Evolutionary conservation across 2,888 invertebrate species (phyloP), one percentile per base, ranked within the genome.

Genomic region (Orchesella flavescens): DNA sequence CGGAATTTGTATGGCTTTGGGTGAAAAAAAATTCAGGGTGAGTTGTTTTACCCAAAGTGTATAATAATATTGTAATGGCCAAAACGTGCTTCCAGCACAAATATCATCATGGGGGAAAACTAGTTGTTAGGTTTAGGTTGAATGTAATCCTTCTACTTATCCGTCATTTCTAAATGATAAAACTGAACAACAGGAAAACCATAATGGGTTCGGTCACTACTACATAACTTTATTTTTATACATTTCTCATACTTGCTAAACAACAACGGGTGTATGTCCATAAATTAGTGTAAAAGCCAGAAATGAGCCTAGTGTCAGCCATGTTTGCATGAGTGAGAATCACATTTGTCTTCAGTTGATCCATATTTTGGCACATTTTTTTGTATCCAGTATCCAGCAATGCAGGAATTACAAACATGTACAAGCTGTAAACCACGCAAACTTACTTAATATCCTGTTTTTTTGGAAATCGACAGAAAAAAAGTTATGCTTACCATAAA

Each of bases 291-390:
- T 34, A 34, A 34, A 34, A 34, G n/a, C 53, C 12, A 13, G 12
- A 53, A n/a, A 53, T 53, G 53, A 34, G 34, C 34, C 10, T 53
- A 10, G 12, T n/a, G 53, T 53, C n/a, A n/a, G n/a, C 2, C 12
- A n/a, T 3, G 12, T 53, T 15, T 17, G 10, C 17, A 57, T 57
- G 34, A 34, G 57, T 3, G 15, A 68, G 69, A 61, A 78, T 69
- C 77, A 78, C 69, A 78, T 78, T 78, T 78, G 77, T 78, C 77
- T 78, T 59, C 46, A 34, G 46, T n/a, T 78, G 69, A 78, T 78
- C 77, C 77, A 69, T 69, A 78, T 78, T 78, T 78, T 78, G 77
- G 77, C 77, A 78, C 63, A 55, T 69, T 73, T n/a, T 69, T 61
- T 69, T 78, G 59, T 69, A 59, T 61, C 68, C 17, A 49, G 21